These are phyloP conservation scores for Pandion haliaetus DNA, from an alignment of 2,113 vertebrate genomes.

Conservation along the genomic window DNA sequence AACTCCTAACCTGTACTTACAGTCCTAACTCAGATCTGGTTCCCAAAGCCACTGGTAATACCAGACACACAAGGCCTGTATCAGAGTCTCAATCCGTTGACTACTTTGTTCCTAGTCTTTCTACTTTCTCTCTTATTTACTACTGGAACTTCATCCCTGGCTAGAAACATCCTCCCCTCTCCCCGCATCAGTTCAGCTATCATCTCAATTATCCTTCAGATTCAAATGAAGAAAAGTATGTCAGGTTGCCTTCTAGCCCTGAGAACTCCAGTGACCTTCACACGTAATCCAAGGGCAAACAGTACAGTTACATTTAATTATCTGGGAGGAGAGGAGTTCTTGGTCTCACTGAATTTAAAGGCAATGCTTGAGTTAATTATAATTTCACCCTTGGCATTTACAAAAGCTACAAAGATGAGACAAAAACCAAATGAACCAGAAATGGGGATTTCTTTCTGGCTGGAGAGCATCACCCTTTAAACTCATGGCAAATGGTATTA, in stretches of 20 bases:
- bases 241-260: not conserved
- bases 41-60: not conserved
- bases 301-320: not conserved
- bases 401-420: not conserved
- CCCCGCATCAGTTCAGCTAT: not conserved
- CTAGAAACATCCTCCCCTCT: not conserved
- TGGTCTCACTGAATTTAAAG: not conserved
- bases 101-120: not conserved
- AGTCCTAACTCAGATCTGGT: not conserved
- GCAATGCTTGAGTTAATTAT: not conserved
- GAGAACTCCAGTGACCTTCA: not conserved
- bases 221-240: not conserved
- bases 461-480: not conserved
- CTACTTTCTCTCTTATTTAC: not conserved
- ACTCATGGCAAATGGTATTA: not conserved
- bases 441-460: not conserved
- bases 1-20: not conserved
- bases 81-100: not conserved
- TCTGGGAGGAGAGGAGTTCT: not conserved
- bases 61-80: not conserved
- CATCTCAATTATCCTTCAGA: not conserved
- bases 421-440: not conserved
- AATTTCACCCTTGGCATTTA: not conserved
- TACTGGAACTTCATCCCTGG: not conserved
- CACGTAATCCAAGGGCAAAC: not conserved